Evolutionary conservation across 2,888 invertebrate genomes (phyloP).

Genomic region (Nemurella pictetii): DNA sequence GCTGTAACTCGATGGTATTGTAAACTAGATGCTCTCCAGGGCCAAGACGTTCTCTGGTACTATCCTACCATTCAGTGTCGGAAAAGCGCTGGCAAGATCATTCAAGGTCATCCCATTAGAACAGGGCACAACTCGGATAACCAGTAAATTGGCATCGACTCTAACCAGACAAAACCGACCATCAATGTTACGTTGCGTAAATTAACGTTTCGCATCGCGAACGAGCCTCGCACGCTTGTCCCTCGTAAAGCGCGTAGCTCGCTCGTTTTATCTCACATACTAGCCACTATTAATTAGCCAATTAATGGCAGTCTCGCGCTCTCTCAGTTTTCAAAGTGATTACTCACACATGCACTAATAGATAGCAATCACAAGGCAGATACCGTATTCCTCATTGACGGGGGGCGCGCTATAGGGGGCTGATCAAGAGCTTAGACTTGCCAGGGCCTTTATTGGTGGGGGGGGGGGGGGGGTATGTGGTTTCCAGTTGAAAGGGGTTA

Average conservation of each 20-base stretch:
- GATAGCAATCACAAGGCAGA: constrained; percentile 22
- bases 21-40: too few species aligned
- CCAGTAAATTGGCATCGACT: too few species aligned
- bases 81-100: too few species aligned
- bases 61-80: too few species aligned
- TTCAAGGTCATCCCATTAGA: too few species aligned
- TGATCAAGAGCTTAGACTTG: neutral
- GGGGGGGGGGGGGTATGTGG: neutral
- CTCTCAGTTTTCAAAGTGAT: neutral
- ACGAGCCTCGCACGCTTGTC: neutral
- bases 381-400: neutral
- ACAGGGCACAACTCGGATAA: too few species aligned
- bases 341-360: constrained; percentile 19
- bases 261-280: constrained; percentile 29
- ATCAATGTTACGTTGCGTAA: too few species aligned
- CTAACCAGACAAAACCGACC: too few species aligned
- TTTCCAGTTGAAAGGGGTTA: neutral
- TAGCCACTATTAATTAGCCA: constrained; percentile 33
- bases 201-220: too few species aligned
- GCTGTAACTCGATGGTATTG: too few species aligned
- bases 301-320: constrained; percentile 30
- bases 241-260: neutral
- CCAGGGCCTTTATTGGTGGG: neutral
- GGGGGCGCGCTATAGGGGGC: neutral
- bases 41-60: too few species aligned